Evolutionary conservation across 2,888 invertebrate species (phyloP).

Genomic region (Orthosia incerta): DNA sequence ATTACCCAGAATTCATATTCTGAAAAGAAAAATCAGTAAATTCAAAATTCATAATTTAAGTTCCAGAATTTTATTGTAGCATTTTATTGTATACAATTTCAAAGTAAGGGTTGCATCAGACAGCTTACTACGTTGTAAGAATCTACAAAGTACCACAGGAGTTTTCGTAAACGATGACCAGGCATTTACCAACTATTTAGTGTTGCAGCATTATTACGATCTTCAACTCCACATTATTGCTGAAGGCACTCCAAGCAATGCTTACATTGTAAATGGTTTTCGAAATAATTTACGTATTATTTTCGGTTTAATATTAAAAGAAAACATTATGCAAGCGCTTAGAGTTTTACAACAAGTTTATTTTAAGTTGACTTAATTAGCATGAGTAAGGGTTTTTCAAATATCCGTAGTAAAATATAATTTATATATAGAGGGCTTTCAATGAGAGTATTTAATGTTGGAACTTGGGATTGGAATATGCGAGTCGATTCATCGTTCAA

Average conservation of each 20-base stretch:
- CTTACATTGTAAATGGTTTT: slow-evolving; percentile 59
- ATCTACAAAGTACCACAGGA: slow-evolving; percentile 34
- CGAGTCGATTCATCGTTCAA: neutral
- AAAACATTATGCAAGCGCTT: slow-evolving; percentile 40
- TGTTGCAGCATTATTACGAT: slow-evolving; percentile 27
- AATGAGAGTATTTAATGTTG: neutral
- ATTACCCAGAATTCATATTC: neutral
- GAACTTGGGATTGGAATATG: neutral
- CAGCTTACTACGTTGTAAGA: slow-evolving; percentile 39
- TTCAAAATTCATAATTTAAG: neutral
- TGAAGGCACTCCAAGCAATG: slow-evolving; percentile 22
- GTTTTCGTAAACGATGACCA: slow-evolving; percentile 39
- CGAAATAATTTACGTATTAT: slow-evolving; percentile 58
- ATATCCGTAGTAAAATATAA: neutral
- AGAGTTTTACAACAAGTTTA: slow-evolving; percentile 24
- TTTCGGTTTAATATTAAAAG: slow-evolving; percentile 42
- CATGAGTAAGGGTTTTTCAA: neutral
- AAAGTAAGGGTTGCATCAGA: slow-evolving; percentile 37
- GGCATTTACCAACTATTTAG: slow-evolving; percentile 38
- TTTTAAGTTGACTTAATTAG: slow-evolving; percentile 19
- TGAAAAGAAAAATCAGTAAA: neutral
- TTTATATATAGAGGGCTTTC: neutral
- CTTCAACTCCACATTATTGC: slow-evolving; percentile 45
- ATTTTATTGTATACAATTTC: slow-evolving; percentile 19
- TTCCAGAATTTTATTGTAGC: neutral